A percentile compares a stretch with the other conserved stretches of the same genome.
Conservation (phyloP, 2,113 vertebrate species). For the Circaetus gallicus region DNA sequence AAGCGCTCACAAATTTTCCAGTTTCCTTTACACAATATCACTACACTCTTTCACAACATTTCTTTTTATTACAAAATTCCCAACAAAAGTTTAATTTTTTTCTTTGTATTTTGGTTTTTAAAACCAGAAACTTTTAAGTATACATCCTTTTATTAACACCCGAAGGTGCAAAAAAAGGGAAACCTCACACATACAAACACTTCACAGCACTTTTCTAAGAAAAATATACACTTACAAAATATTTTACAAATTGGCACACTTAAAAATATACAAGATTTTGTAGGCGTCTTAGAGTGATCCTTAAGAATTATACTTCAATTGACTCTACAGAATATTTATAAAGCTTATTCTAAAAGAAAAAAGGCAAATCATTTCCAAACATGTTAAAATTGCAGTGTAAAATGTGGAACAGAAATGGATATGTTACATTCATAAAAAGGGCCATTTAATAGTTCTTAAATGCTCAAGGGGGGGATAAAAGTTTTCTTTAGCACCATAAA, state of each 20-base stretch:
- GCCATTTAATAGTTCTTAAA: slow-evolving; percentile 78
- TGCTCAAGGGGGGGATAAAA: slow-evolving; percentile 75
- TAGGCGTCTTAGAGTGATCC: slow-evolving; percentile 97
- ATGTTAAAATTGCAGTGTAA: slow-evolving; percentile 96
- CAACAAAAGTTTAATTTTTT: slow-evolving; percentile 97
- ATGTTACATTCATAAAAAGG: slow-evolving; percentile 99
- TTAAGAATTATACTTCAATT: slow-evolving; percentile 99
- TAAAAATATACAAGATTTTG: slow-evolving; percentile 99
- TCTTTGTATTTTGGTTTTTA: slow-evolving; percentile 99
- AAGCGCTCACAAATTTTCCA: slow-evolving; percentile 99
- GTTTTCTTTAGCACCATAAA: slow-evolving; percentile 94
- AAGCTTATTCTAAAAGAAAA: slow-evolving; percentile 96
- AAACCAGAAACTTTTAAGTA: slow-evolving; percentile 99
- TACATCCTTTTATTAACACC: slow-evolving; percentile 99
- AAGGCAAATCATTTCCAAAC: slow-evolving; percentile 94
- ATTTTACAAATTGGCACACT: slow-evolving; percentile 99
- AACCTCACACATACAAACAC: slow-evolving; percentile 95
- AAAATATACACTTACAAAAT: slow-evolving; percentile 99
- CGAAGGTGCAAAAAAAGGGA: slow-evolving; percentile 96
- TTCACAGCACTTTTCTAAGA: slow-evolving; percentile 99
- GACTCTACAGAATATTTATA: slow-evolving; percentile 99
- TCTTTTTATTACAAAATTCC: slow-evolving; percentile 99
- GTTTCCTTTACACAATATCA: slow-evolving; percentile 98
- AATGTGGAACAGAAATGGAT: slow-evolving; percentile 92
- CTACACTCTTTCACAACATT: slow-evolving; percentile 99